Conservation (phyloP, 1,140 invertebrate species). For the Drosophila athabasca region DNA sequence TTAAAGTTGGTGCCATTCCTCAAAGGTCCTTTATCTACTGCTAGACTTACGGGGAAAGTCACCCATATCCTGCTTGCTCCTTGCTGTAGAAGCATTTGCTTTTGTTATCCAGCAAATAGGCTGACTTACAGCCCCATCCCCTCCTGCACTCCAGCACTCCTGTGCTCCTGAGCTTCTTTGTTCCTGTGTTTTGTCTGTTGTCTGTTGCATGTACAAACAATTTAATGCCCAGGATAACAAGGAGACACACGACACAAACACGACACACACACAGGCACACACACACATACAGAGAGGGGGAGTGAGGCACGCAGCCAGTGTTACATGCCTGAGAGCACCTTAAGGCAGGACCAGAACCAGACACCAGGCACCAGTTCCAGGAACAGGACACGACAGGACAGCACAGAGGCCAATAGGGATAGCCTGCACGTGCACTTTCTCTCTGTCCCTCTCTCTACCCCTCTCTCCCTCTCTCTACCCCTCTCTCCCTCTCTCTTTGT, state of each 20-base stretch:
- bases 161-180: constrained; percentile 11
- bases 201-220: constrained; percentile 66
- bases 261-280: constrained; percentile 11
- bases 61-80: neutral
- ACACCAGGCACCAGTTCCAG: too few species aligned
- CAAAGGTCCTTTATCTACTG: neutral
- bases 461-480: neutral
- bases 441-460: neutral
- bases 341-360: neutral
- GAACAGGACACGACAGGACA: constrained; percentile 1
- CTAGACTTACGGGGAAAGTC: neutral
- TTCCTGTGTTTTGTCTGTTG: constrained; percentile 42
- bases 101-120: constrained; percentile 71
- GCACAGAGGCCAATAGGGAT: constrained; percentile 20
- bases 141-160: too few species aligned
- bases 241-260: constrained; percentile 24
- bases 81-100: constrained; percentile 48
- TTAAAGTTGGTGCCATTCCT: constrained; percentile 14
- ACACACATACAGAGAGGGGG: constrained; percentile 7
- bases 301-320: constrained; percentile 43
- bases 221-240: constrained; percentile 74
- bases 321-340: constrained; percentile 40
- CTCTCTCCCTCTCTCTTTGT: neutral
- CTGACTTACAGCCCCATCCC: constrained; percentile 52
- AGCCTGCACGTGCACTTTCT: constrained; percentile 10